A percentile compares a stretch with the other conserved stretches of the same genome.
These are phyloP conservation scores for Coreius guichenoti DNA, from an alignment of 2,797 vertebrate genomes.

Conservation along the genomic window DNA sequence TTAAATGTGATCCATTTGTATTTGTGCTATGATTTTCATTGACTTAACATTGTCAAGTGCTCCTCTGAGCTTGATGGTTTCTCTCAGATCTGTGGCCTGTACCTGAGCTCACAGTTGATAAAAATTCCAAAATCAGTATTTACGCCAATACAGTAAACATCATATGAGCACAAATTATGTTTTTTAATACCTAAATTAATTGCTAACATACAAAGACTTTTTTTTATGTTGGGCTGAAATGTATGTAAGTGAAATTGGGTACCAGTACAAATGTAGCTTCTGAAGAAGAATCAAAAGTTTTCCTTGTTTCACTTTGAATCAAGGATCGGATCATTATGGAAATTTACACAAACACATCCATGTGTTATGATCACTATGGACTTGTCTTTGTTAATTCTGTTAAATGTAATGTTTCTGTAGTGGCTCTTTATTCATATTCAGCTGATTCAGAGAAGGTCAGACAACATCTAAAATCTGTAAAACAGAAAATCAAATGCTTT, in stretches of 20 bases:
- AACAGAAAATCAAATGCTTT: background rate
- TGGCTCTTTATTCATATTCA: background rate
- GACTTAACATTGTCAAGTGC: too few relatives aligned
- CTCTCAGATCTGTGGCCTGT: too few relatives aligned
- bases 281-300: background rate
- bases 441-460: background rate
- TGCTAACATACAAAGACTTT: background rate
- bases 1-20: background rate
- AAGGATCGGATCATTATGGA: background rate
- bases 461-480: slow-evolving; percentile 3
- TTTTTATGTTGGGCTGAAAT: background rate
- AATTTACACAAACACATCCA: background rate
- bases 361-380: background rate
- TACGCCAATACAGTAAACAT: background rate
- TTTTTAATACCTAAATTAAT: background rate
- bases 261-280: background rate
- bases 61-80: too few relatives aligned
- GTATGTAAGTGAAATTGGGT: background rate
- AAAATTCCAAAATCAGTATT: too few relatives aligned
- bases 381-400: background rate
- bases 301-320: background rate
- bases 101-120: too few relatives aligned
- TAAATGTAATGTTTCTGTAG: background rate
- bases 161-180: too few relatives aligned
- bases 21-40: too few relatives aligned